Evolutionary conservation across 2,113 vertebrate genomes (phyloP).

Genomic region (Amazona vittata): DNA sequence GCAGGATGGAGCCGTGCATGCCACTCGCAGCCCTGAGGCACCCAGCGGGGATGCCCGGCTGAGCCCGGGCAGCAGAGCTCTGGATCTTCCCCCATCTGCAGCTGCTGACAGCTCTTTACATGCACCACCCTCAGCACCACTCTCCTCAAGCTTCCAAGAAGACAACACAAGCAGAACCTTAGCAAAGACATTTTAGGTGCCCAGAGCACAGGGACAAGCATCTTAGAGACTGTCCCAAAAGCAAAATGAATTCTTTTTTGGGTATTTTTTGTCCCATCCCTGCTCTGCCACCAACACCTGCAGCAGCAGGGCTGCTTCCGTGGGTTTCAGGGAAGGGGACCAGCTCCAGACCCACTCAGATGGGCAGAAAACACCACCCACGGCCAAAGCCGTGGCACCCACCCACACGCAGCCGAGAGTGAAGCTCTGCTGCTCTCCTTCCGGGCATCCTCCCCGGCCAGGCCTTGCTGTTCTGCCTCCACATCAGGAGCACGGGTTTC

Average conservation of each 20-base stretch:
- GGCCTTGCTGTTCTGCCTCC: not conserved
- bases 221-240: not conserved
- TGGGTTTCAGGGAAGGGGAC: accelerated
- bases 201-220: not conserved
- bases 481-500: not conserved
- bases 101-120: not conserved
- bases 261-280: not conserved
- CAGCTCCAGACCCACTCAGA: not conserved
- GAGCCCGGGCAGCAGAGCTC: not conserved
- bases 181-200: not conserved
- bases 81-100: not conserved
- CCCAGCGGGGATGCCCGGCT: not conserved
- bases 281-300: not conserved
- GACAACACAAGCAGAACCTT: not conserved
- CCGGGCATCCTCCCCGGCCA: accelerated
- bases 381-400: not conserved
- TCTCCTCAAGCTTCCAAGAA: not conserved
- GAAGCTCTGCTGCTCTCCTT: not conserved
- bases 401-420: not conserved
- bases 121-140: not conserved
- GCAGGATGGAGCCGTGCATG: accelerated
- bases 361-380: not conserved
- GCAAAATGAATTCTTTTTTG: not conserved
- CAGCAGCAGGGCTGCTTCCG: not conserved
- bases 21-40: not conserved